Conservation (phyloP, 2,888 invertebrate species). For the Erannis defoliaria region DNA sequence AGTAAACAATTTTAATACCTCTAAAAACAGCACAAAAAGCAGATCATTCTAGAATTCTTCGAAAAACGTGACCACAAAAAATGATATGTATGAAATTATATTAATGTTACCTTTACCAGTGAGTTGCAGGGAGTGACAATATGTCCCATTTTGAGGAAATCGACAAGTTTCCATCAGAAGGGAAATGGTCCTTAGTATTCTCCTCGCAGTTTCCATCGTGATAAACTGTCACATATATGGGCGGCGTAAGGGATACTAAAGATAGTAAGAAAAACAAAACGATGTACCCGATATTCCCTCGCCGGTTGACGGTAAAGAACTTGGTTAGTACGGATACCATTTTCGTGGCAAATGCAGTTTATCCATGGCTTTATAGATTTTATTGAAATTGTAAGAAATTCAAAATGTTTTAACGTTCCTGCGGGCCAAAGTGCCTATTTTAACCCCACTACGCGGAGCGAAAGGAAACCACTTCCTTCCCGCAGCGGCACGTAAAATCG, state of each 20-base stretch:
- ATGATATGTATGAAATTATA: too few relatives aligned
- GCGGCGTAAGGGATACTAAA: constrained; percentile 61
- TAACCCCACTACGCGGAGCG: too few relatives aligned
- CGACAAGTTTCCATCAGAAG: constrained; percentile 45
- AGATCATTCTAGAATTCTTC: too few relatives aligned
- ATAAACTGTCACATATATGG: constrained; percentile 69
- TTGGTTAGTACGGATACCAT: background rate
- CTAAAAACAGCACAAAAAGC: too few relatives aligned
- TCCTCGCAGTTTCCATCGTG: constrained; percentile 58
- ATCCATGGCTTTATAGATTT: constrained; percentile 20
- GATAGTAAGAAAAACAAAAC: constrained; percentile 61
- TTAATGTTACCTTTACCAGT: background rate
- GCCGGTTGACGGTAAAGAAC: constrained; percentile 11
- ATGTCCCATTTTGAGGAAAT: constrained; percentile 14
- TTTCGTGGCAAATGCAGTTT: background rate
- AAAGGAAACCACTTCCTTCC: too few relatives aligned
- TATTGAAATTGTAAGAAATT: background rate
- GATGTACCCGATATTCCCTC: constrained; percentile 54
- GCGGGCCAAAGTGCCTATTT: too few relatives aligned
- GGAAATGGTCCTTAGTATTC: constrained; percentile 64
- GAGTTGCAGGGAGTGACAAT: constrained; percentile 11
- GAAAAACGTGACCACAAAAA: too few relatives aligned
- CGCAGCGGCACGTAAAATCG: too few relatives aligned
- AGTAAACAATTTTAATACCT: too few relatives aligned
- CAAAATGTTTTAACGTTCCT: too few relatives aligned